phyloP scores from a whole-genome alignment of 2,797 vertebrate species.

The Tenualosa thibaudeaui region DNA sequence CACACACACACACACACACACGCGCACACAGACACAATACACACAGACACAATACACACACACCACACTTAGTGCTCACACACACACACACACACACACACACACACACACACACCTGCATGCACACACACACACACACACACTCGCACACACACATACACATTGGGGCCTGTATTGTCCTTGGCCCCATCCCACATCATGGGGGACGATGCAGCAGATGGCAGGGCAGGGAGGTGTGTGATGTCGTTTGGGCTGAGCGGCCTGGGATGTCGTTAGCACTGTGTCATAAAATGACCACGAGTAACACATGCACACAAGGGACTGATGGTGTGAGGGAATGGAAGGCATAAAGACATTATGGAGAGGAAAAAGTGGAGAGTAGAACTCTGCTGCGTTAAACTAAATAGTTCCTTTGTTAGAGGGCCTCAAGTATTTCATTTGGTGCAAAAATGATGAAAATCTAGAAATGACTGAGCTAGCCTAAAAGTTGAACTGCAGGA shows the following conservation, averaged over 20 bases:
- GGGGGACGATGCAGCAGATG: background rate
- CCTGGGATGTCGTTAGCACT: background rate
- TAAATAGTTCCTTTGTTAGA: too few species aligned
- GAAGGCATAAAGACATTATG: too few species aligned
- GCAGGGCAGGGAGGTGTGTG: background rate
- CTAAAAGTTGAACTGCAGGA: background rate
- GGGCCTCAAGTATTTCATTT: too few species aligned
- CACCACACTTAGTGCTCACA: background rate
- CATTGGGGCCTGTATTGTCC: background rate
- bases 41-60: background rate
- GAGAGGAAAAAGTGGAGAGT: background rate
- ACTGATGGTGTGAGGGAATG: background rate
- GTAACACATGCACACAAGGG: background rate
- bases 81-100: background rate
- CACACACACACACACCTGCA: background rate
- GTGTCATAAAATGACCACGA: background rate
- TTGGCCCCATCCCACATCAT: background rate
- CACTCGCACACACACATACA: background rate
- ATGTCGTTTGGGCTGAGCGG: background rate
- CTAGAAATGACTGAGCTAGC: background rate
- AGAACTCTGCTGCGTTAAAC: too few species aligned
- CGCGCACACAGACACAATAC: background rate
- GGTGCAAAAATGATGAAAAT: background rate
- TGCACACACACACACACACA: background rate
- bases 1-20: background rate